A percentile compares a stretch with the other conserved stretches of the same genome.
These are phyloP conservation scores for Ochropleura leucogaster DNA, from an alignment of 2,888 invertebrate genomes.

Conservation along the genomic window DNA sequence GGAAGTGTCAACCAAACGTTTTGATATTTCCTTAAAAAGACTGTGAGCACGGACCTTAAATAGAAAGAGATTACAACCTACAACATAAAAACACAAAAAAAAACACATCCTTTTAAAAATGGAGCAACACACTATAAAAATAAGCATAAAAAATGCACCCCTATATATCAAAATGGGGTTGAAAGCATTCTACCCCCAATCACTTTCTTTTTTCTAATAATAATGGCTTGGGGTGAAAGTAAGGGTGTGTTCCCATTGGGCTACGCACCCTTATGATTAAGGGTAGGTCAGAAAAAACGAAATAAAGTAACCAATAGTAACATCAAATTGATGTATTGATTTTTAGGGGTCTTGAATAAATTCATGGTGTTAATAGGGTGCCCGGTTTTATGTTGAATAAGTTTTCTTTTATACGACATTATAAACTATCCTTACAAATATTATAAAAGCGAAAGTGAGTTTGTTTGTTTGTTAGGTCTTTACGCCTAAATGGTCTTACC, in stretches of 20 bases:
- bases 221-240: slow-evolving; percentile 66
- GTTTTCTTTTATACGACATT: background rate
- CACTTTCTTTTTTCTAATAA: slow-evolving; percentile 64
- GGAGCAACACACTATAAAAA: slow-evolving; percentile 21
- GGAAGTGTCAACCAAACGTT: too few relatives aligned
- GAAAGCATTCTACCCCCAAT: slow-evolving; percentile 36
- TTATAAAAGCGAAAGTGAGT: too few relatives aligned
- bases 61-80: too few relatives aligned
- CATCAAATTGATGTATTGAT: slow-evolving; percentile 39
- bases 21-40: too few relatives aligned
- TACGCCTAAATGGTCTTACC: too few relatives aligned
- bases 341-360: slow-evolving; percentile 8
- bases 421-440: too few relatives aligned
- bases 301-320: slow-evolving; percentile 40
- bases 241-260: slow-evolving; percentile 44
- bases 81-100: too few relatives aligned
- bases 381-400: background rate
- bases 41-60: too few relatives aligned
- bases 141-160: slow-evolving; percentile 43
- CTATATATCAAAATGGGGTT: slow-evolving; percentile 41
- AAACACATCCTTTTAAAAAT: background rate
- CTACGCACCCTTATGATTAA: slow-evolving; percentile 21
- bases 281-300: slow-evolving; percentile 44
- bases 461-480: too few relatives aligned
- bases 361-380: background rate